A percentile compares a stretch with the other conserved stretches of the same genome.
These are phyloP conservation scores for Ichneumoninae sp. DNA, from an alignment of 2,888 invertebrate species.

Conservation along the genomic window DNA sequence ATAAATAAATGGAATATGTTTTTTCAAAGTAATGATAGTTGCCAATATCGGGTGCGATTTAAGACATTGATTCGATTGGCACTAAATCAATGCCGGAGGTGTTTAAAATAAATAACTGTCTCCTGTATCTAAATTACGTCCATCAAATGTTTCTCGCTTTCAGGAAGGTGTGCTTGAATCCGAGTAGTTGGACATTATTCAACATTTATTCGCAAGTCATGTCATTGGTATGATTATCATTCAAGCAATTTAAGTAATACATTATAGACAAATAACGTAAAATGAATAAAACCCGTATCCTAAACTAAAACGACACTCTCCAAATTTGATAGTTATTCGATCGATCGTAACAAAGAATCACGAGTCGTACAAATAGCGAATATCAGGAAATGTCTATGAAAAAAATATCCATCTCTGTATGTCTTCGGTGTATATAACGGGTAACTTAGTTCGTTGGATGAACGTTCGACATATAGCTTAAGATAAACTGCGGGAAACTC, in stretches of 20 bases:
- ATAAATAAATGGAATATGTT: background rate
- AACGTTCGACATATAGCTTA: background rate
- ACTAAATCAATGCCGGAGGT: conserved; percentile 10
- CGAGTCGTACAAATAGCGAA: conserved; percentile 1
- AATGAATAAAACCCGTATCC: background rate
- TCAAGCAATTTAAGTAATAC: background rate
- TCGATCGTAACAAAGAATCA: background rate
- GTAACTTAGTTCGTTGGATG: background rate
- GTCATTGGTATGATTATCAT: background rate
- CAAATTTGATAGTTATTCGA: background rate
- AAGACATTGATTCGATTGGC: conserved; percentile 3
- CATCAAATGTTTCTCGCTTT: conserved; percentile 1
- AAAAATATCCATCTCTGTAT: background rate
- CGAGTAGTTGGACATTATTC: conserved; percentile 7
- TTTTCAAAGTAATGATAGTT: background rate
- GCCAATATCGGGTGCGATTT: background rate
- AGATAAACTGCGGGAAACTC: conserved; percentile 6
- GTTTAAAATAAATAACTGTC: conserved; percentile 18
- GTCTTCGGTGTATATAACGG: background rate
- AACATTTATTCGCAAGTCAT: conserved; percentile 12
- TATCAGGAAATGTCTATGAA: background rate
- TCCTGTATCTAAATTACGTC: conserved; percentile 44
- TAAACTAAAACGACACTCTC: background rate
- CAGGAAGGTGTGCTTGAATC: background rate
- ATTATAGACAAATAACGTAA: background rate